Base-by-base conservation (phyloP, 2,797 vertebrate genomes). In the Tadarida brasiliensis region DNA sequence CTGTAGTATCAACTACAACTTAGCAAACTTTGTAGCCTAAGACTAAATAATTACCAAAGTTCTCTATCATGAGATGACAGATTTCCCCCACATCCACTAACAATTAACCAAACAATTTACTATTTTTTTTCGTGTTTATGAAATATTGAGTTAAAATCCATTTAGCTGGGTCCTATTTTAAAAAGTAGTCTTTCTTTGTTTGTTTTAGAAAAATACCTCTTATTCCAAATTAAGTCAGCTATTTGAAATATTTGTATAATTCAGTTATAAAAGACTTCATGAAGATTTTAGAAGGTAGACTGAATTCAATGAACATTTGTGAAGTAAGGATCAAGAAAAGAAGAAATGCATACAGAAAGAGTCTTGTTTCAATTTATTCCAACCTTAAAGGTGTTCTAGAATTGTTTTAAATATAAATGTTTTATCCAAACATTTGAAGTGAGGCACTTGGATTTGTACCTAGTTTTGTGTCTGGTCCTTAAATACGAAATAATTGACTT, bases 251-350 rank as follows among this genome's bases (percentile, higher is more conserved):
- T 19, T 57, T 80, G 83, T 67, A 24, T 67, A 88, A 65, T 82
- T 90, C 74, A 19, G 22, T 71, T 94, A 67, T 47, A 92, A 94
- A 94, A 82, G 44, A 83, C 5, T 67, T 28, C 44, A 47, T 63
- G 73, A 73, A 0, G 11, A 80, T 88, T 74, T 57, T 83, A 35
- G 88, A 93, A 71, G 54, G 2, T 61, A 76, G n/a, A 70, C 1
- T 57, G 0, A 1, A 33, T 49, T 44, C 51, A 77, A 59, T 35
- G 65, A 89, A 68, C 74, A 70, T 22, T 54, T 91, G 67, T 44
- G 65, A 77, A 91, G 19, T 35, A 39, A 90, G 8, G 33, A 39
- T 71, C 19, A 71, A 68, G 7, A 33, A 86, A 82, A 35, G 5
- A 91, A 88, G 19, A 76, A 92, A 73, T 3, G 11, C 74, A 83